A percentile compares a stretch with the other conserved stretches of the same genome.
Conservation (phyloP, 2,797 vertebrate genomes). For the Myotis findleyi region DNA sequence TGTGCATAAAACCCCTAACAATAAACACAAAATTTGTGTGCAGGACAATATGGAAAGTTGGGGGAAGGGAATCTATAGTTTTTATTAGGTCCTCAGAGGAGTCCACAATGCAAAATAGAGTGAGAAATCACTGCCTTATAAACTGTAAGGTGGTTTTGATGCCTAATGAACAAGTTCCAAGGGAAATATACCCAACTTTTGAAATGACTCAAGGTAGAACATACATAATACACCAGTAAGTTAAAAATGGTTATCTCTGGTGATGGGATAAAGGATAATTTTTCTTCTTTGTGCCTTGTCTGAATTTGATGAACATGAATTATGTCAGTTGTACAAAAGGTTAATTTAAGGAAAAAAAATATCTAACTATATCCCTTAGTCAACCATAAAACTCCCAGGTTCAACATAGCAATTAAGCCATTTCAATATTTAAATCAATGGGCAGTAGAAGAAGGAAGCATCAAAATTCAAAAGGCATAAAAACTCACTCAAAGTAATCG, state of each 20-base stretch:
- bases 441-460: neutral
- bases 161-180: neutral
- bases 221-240: neutral
- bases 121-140: neutral
- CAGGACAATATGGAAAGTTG: neutral
- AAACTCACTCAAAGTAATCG: conserved; percentile 56
- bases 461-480: conserved; percentile 70
- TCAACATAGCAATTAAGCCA: conserved; percentile 46
- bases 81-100: conserved; percentile 10
- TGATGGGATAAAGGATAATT: neutral
- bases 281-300: conserved; percentile 19
- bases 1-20: neutral
- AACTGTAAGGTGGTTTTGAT: neutral
- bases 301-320: conserved; percentile 21
- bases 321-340: conserved; percentile 43
- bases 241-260: neutral
- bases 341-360: conserved; percentile 23
- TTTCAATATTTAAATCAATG: conserved; percentile 63
- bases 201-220: conserved; percentile 45
- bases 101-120: neutral
- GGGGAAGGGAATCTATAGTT: neutral
- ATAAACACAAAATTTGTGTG: neutral
- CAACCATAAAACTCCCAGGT: conserved; percentile 26
- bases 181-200: neutral
- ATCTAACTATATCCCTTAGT: neutral